A percentile compares a stretch with the other conserved stretches of the same genome.
phyloP scores from a whole-genome alignment of 1,140 invertebrate genomes.

The Brachionus plicatilis region DNA sequence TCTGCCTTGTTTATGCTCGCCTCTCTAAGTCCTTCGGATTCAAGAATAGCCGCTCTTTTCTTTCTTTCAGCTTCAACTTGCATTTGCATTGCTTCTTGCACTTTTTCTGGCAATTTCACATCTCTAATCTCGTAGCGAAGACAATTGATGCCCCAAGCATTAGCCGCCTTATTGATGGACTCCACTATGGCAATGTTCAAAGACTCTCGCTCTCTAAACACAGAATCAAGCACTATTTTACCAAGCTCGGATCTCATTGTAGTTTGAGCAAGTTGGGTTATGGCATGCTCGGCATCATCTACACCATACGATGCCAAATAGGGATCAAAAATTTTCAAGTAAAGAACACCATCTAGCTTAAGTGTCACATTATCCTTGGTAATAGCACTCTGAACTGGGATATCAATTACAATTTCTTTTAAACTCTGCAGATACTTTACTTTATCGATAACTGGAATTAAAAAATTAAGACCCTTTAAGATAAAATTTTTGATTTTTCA shows the following conservation, averaged over 20 bases:
- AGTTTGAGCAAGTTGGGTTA: slow-evolving; percentile 95
- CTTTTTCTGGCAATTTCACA: slow-evolving; percentile 79
- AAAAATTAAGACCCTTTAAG: slow-evolving; percentile 75
- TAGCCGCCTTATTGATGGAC: slow-evolving; percentile 93
- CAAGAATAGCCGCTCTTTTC: slow-evolving; percentile 89
- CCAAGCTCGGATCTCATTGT: slow-evolving; percentile 97
- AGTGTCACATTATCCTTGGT: slow-evolving; percentile 94
- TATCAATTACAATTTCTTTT: slow-evolving; percentile 98
- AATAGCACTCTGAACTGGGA: slow-evolving; percentile 95
- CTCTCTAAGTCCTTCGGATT: slow-evolving; percentile 84
- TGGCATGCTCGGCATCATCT: slow-evolving; percentile 97
- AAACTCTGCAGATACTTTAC: slow-evolving; percentile 97
- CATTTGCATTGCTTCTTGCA: slow-evolving; percentile 99
- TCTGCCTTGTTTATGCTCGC: slow-evolving; percentile 96
- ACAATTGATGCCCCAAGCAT: slow-evolving; percentile 95
- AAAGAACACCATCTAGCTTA: slow-evolving; percentile 92
- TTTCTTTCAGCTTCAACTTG: slow-evolving; percentile 66
- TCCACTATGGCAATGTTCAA: slow-evolving; percentile 93
- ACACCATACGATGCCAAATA: slow-evolving; percentile 96
- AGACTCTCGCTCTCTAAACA: slow-evolving; percentile 90
- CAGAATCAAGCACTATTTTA: slow-evolving; percentile 93
- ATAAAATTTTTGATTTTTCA: slow-evolving; percentile 42
- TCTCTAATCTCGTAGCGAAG: slow-evolving; percentile 68
- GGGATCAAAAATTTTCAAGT: slow-evolving; percentile 84
- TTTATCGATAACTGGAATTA: slow-evolving; percentile 83